Percentiles rank a stretch among this genome's conserved stretches.
These are phyloP conservation scores for Stenoptilia bipunctidactyla DNA, from an alignment of 2,888 invertebrate species.

Conservation along the genomic window DNA sequence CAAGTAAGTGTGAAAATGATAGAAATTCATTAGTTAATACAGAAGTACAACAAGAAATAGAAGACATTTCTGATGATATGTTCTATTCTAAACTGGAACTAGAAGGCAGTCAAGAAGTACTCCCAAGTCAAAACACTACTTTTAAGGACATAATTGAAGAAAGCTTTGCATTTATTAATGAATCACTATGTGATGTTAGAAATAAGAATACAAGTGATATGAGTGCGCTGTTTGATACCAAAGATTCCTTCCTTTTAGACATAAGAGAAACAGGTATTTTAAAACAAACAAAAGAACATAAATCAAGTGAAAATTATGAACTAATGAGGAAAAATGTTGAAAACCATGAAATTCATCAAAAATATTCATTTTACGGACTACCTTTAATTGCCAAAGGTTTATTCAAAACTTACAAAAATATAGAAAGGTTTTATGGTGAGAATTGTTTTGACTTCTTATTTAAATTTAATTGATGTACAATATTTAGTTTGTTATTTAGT, in stretches of 20 bases:
- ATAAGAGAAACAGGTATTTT: conserved; percentile 37
- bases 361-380: conserved; percentile 79
- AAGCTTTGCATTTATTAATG: conserved; percentile 65
- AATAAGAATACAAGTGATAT: conserved; percentile 25
- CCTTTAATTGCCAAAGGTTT: conserved; percentile 78
- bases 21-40: conserved; percentile 14
- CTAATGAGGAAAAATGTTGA: conserved; percentile 5
- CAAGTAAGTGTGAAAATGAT: conserved; percentile 18
- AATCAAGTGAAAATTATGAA: conserved; percentile 16
- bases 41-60: conserved; percentile 23
- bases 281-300: conserved; percentile 12
- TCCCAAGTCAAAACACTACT: conserved; percentile 17
- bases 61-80: conserved; percentile 43
- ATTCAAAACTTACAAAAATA: conserved; percentile 82
- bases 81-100: conserved; percentile 39
- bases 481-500: too few relatives aligned
- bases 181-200: conserved; percentile 53
- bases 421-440: conserved; percentile 85
- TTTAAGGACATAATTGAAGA: conserved; percentile 36
- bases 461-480: too few relatives aligned
- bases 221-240: conserved; percentile 42
- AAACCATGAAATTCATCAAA: conserved; percentile 13
- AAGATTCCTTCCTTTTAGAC: conserved; percentile 52
- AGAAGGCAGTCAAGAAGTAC: conserved; percentile 19
- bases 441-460: too few relatives aligned